A percentile compares a stretch with the other conserved stretches of the same genome.
Conservation (phyloP, 1,140 invertebrate species). For the Thalassaphorura encarpata region DNA sequence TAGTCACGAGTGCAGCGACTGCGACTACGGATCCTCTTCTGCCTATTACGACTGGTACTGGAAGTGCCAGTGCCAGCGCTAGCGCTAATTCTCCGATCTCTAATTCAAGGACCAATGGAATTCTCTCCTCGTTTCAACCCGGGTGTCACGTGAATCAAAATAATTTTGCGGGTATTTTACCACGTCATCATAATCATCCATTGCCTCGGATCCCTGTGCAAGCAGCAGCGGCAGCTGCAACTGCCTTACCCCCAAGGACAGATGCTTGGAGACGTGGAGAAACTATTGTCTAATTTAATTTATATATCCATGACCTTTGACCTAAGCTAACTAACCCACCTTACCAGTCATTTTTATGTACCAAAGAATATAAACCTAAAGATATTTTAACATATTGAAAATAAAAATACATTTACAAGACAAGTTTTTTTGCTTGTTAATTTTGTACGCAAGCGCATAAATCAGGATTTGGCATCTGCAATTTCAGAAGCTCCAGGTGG, state of each 20-base stretch:
- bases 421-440: no score
- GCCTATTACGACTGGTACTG: background rate
- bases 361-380: no score
- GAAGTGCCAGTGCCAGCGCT: background rate
- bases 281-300: slow-evolving; percentile 30
- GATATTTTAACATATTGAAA: no score
- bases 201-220: slow-evolving; percentile 17
- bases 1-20: no score
- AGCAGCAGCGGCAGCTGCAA: no score
- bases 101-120: background rate
- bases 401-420: no score
- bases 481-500: no score
- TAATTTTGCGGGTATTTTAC: background rate
- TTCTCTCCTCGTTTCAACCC: slow-evolving; percentile 2
- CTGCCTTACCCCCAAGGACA: slow-evolving; percentile 10
- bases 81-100: background rate
- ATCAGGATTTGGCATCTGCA: no score
- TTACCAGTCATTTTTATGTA: no score
- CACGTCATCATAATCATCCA: slow-evolving; percentile 11
- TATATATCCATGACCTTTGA: no score
- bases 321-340: no score
- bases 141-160: background rate
- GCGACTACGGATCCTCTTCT: background rate
- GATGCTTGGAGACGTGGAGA: slow-evolving; percentile 30
- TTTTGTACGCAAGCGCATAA: no score